Conservation (phyloP, 2,113 vertebrate species). For the Onychostruthus taczanowskii region DNA sequence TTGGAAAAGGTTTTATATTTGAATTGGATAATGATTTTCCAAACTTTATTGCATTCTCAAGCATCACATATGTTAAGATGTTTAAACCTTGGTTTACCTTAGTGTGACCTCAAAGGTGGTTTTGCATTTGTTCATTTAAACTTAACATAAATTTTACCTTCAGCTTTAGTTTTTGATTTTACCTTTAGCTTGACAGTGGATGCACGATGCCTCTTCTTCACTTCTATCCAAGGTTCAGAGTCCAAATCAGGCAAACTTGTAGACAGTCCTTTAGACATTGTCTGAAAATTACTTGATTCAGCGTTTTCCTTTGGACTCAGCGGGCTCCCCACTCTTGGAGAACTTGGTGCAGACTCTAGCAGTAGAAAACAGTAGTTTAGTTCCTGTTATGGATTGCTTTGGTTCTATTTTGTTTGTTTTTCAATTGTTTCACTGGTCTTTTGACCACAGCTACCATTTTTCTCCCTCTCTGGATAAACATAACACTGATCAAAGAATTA, state of each 20-base stretch:
- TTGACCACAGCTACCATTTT: not conserved
- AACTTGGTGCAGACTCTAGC: constrained; percentile 77
- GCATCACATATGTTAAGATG: not conserved
- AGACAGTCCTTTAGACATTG: constrained; percentile 75
- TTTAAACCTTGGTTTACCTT: not conserved
- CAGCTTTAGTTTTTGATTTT: constrained; percentile 49
- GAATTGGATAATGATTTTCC: not conserved
- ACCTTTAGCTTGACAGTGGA: constrained; percentile 82
- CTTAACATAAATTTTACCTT: constrained; percentile 73
- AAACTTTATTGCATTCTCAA: not conserved
- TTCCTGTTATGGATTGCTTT: not conserved
- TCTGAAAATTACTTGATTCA: constrained; percentile 70
- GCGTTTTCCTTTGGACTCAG: constrained; percentile 56
- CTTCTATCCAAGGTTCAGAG: constrained; percentile 87
- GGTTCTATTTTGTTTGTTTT: not conserved
- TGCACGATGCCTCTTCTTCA: constrained; percentile 83
- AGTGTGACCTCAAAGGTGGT: not conserved
- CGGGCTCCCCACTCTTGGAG: constrained; percentile 69
- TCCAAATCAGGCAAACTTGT: constrained; percentile 83
- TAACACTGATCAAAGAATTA: not conserved
- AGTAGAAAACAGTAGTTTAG: constrained; percentile 60
- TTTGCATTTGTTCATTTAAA: not conserved
- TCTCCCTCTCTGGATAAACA: not conserved
- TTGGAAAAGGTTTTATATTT: not conserved
- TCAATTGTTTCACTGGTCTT: not conserved